These are phyloP conservation scores for Rattus norvegicus DNA, from an alignment of 2,113 vertebrate genomes.

Conservation along the genomic window DNA sequence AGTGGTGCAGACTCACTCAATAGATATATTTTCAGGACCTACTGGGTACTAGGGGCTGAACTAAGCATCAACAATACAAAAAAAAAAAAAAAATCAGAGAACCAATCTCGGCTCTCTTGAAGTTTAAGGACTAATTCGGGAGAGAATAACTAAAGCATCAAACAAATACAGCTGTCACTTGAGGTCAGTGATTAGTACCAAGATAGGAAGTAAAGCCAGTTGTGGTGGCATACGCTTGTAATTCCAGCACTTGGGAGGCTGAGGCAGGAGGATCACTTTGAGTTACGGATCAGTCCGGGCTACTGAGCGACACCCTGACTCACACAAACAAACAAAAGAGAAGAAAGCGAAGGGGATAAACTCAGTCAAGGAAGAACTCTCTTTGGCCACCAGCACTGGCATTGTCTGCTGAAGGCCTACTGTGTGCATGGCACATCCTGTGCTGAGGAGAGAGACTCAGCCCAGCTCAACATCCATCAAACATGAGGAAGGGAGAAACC, in stretches of 20 bases:
- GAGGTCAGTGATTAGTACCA: background rate
- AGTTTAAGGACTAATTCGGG: background rate
- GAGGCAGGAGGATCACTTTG: background rate
- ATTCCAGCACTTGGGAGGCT: background rate
- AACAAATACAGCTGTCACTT: background rate
- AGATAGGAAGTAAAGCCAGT: background rate
- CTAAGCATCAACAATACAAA: background rate
- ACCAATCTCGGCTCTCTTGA: background rate
- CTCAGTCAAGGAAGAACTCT: background rate
- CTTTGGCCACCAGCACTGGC: background rate
- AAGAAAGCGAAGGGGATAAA: background rate
- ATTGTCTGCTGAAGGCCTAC: background rate
- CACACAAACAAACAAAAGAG: background rate
- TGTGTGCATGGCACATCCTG: background rate
- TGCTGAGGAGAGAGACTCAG: background rate
- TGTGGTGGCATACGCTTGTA: too few species aligned
- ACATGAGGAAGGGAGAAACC: background rate
- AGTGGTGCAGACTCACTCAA: background rate
- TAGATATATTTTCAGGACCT: background rate
- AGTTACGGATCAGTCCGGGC: background rate
- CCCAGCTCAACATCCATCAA: background rate
- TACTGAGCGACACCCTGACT: background rate
- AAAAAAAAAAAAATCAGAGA: background rate
- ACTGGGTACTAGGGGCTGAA: background rate
- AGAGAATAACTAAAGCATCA: background rate